A percentile compares a stretch with the other conserved stretches of the same genome.
Evolutionary conservation across 2,888 invertebrate species (phyloP).

Genomic region (Mimachlamys varia): DNA sequence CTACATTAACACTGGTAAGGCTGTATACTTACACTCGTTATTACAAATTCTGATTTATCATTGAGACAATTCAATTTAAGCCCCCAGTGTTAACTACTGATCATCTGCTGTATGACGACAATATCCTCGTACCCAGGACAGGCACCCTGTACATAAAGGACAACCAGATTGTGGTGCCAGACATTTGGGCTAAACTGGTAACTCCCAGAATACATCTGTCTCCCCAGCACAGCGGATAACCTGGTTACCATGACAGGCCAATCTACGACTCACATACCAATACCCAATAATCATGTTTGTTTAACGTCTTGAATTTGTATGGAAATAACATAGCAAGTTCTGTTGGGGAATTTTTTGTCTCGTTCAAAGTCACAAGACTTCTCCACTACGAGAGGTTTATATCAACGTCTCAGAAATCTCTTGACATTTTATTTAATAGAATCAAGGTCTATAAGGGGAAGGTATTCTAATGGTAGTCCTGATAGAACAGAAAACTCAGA

Average conservation of each 20-base stretch:
- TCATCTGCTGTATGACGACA: neutral
- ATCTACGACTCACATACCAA: constrained; percentile 26
- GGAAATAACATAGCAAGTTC: neutral
- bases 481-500: no score
- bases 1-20: neutral
- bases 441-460: neutral
- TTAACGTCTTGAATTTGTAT: constrained; percentile 15
- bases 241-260: constrained; percentile 17
- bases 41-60: neutral
- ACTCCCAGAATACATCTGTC: constrained; percentile 13
- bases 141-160: neutral
- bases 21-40: neutral
- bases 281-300: neutral
- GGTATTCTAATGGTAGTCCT: no score
- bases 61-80: neutral
- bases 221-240: neutral
- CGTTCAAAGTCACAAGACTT: neutral
- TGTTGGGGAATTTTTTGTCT: neutral
- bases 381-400: neutral
- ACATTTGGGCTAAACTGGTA: constrained; percentile 12
- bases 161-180: neutral
- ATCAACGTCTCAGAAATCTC: neutral
- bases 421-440: neutral
- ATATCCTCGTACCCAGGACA: neutral
- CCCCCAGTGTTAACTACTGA: neutral